Conservation (phyloP, 2,113 vertebrate genomes). For the Pantherophis guttatus region DNA sequence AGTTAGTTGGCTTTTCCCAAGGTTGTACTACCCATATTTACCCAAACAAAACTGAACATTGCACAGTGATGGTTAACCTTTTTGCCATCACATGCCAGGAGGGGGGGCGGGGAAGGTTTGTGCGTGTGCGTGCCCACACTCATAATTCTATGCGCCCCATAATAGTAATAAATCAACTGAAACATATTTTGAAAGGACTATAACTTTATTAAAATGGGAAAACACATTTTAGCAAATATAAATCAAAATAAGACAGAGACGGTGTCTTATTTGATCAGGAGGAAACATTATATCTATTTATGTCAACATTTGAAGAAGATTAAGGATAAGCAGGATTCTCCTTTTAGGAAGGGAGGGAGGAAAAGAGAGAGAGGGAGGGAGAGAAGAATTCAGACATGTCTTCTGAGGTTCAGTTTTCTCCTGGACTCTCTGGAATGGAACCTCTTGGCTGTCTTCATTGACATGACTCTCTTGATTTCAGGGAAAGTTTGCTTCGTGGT, state of each 20-base stretch:
- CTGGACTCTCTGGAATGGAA: not conserved
- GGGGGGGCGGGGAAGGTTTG: too few species aligned
- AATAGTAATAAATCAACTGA: not conserved
- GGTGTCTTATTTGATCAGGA: not conserved
- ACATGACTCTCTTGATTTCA: constrained; percentile 80
- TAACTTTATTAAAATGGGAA: not conserved
- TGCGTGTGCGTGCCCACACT: too few species aligned
- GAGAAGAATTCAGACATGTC: not conserved
- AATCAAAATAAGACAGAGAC: not conserved
- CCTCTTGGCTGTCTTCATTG: constrained; percentile 18
- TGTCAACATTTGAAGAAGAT: not conserved
- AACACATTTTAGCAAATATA: not conserved
- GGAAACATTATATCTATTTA: not conserved
- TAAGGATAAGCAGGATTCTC: not conserved
- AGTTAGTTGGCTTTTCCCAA: too few species aligned
- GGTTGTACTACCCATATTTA: too few species aligned
- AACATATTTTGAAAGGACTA: not conserved
- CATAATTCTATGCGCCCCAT: too few species aligned
- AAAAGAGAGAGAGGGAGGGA: not conserved
- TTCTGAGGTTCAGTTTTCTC: not conserved
- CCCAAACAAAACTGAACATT: too few species aligned
- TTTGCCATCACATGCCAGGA: too few species aligned
- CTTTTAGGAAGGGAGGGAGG: not conserved
- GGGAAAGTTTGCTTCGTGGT: constrained; percentile 88
- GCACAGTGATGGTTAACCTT: too few species aligned